Conservation (phyloP, 2,797 vertebrate genomes). For the Myotis myotis region DNA sequence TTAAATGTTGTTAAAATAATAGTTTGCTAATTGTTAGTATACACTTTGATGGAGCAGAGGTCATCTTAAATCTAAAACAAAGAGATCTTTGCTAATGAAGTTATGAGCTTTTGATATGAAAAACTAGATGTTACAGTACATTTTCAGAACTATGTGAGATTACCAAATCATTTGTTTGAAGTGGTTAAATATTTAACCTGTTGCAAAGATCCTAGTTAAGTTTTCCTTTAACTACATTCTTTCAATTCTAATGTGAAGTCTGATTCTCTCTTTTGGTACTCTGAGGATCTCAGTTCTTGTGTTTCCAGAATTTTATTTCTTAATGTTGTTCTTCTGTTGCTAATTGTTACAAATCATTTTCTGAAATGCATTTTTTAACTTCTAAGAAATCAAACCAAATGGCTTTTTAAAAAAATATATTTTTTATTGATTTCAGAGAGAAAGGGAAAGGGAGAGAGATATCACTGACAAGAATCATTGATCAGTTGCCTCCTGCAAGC, state of each 20-base stretch:
- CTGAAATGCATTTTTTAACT: slow-evolving; percentile 36
- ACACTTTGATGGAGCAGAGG: background rate
- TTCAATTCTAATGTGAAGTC: slow-evolving; percentile 74
- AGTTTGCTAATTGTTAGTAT: slow-evolving; percentile 45
- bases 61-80: slow-evolving; percentile 71
- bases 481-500: background rate
- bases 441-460: background rate
- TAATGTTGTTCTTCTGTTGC: slow-evolving; percentile 50
- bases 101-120: slow-evolving; percentile 66
- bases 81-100: slow-evolving; percentile 69
- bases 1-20: background rate
- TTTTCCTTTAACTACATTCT: slow-evolving; percentile 65
- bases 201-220: slow-evolving; percentile 40
- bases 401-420: background rate
- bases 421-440: background rate
- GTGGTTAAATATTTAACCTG: slow-evolving; percentile 63
- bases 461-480: background rate
- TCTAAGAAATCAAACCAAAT: slow-evolving; percentile 47
- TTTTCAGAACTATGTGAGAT: slow-evolving; percentile 33
- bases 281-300: slow-evolving; percentile 47
- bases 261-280: slow-evolving; percentile 48
- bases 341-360: slow-evolving; percentile 17
- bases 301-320: slow-evolving; percentile 17
- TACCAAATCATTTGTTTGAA: slow-evolving; percentile 41
- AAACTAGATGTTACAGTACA: slow-evolving; percentile 52